Evolutionary conservation across 2,797 vertebrate genomes (phyloP).

Genomic region (Enteromius radiatus): DNA sequence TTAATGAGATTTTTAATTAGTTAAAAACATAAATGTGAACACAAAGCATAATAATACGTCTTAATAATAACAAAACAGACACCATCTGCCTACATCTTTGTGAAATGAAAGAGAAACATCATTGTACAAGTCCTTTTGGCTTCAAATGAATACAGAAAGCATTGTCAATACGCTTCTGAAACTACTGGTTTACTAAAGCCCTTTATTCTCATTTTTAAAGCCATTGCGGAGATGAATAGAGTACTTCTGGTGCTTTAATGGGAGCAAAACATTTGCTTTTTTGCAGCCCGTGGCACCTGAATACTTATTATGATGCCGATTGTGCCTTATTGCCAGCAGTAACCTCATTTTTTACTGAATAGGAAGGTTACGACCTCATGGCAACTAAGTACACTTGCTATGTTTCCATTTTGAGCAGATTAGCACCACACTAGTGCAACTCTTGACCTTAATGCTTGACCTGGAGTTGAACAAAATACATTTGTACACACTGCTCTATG

Average conservation of each 20-base stretch:
- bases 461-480: conserved; percentile 33
- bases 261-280: conserved; percentile 13
- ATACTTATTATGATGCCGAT: conserved; percentile 1
- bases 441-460: conserved; percentile 43
- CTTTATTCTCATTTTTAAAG: conserved; percentile 9
- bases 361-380: conserved; percentile 26
- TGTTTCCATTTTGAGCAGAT: conserved; percentile 35
- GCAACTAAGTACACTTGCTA: conserved; percentile 19
- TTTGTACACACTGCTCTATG: neutral
- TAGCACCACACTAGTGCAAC: neutral
- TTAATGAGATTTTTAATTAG: conserved; percentile 49
- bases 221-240: conserved; percentile 14
- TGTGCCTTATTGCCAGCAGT: conserved; percentile 16
- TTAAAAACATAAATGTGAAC: conserved; percentile 23
- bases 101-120: conserved; percentile 3
- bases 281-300: conserved; percentile 10
- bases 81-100: conserved; percentile 32
- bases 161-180: conserved; percentile 1
- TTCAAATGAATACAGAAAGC: neutral
- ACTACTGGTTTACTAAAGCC: neutral
- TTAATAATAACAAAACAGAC: conserved; percentile 23
- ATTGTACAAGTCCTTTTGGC: neutral
- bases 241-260: conserved; percentile 22
- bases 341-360: conserved; percentile 4
- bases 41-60: neutral